Percentiles rank a stretch among this genome's conserved stretches.
Conservation (phyloP, 2,797 vertebrate species). For the Sebastiscus tertius region DNA sequence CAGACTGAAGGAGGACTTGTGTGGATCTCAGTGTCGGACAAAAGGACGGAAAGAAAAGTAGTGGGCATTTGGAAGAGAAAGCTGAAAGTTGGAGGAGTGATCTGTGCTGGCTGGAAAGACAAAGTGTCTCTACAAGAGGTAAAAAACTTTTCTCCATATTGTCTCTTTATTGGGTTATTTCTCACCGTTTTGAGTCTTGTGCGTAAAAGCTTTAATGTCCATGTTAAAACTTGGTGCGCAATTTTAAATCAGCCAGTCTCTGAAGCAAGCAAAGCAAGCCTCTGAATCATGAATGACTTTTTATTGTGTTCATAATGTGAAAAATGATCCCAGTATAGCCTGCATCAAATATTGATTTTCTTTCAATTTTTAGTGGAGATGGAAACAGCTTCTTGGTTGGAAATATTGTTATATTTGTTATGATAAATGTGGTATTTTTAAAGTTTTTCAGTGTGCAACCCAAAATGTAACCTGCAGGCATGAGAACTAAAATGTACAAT, state of each 20-base stretch:
- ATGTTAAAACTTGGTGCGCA: background rate
- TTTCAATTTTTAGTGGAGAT: background rate
- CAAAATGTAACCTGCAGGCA: background rate
- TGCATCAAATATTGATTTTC: background rate
- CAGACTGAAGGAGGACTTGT: constrained; percentile 53
- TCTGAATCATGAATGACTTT: background rate
- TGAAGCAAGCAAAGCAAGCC: too few relatives aligned
- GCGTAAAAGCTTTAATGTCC: background rate
- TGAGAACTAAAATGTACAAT: background rate
- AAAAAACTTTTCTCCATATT: constrained; percentile 6
- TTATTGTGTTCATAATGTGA: background rate
- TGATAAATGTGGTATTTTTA: background rate
- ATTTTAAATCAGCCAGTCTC: background rate
- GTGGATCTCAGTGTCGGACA: constrained; percentile 8
- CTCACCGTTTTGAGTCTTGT: background rate
- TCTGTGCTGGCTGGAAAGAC: background rate
- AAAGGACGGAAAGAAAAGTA: background rate
- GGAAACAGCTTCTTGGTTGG: background rate
- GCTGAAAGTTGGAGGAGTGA: background rate
- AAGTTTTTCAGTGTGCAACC: background rate
- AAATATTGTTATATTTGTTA: background rate
- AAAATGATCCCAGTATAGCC: background rate
- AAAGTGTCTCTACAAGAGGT: constrained; percentile 43
- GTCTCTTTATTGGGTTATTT: background rate
- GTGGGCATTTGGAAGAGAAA: background rate